Conservation (phyloP, 2,888 invertebrate species). For the Xestia xanthographa region DNA sequence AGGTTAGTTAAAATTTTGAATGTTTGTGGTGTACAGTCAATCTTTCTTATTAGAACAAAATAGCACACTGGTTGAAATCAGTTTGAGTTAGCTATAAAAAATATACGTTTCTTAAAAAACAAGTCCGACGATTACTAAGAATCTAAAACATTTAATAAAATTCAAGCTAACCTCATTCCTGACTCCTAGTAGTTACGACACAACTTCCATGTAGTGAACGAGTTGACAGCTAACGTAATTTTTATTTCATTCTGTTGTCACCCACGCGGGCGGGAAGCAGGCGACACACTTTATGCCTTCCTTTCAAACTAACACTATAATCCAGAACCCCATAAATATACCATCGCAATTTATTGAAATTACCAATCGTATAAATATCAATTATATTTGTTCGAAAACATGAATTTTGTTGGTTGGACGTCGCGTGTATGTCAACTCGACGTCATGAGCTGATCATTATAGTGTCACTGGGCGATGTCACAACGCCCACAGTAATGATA, state of each 20-base stretch:
- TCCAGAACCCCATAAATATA: slow-evolving; percentile 45
- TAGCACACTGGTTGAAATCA: background rate
- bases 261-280: slow-evolving; percentile 37
- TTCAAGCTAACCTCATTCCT: slow-evolving; percentile 25
- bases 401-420: slow-evolving; percentile 62
- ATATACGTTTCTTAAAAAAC: background rate
- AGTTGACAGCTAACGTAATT: slow-evolving; percentile 53
- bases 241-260: slow-evolving; percentile 52
- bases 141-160: slow-evolving; percentile 8
- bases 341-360: slow-evolving; percentile 59
- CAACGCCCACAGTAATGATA: slow-evolving; percentile 68
- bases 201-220: slow-evolving; percentile 23
- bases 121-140: background rate
- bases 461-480: slow-evolving; percentile 67
- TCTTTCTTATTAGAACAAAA: background rate
- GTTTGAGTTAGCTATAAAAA: background rate
- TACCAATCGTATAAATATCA: slow-evolving; percentile 64
- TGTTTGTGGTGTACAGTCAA: background rate
- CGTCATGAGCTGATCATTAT: slow-evolving; percentile 63
- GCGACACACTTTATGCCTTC: slow-evolving; percentile 60
- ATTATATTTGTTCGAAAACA: slow-evolving; percentile 62
- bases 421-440: slow-evolving; percentile 69
- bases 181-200: slow-evolving; percentile 10
- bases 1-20: background rate
- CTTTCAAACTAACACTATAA: slow-evolving; percentile 56